These are phyloP conservation scores for Hofmannophila pseudospretella DNA, from an alignment of 2,888 invertebrate genomes.

Conservation along the genomic window DNA sequence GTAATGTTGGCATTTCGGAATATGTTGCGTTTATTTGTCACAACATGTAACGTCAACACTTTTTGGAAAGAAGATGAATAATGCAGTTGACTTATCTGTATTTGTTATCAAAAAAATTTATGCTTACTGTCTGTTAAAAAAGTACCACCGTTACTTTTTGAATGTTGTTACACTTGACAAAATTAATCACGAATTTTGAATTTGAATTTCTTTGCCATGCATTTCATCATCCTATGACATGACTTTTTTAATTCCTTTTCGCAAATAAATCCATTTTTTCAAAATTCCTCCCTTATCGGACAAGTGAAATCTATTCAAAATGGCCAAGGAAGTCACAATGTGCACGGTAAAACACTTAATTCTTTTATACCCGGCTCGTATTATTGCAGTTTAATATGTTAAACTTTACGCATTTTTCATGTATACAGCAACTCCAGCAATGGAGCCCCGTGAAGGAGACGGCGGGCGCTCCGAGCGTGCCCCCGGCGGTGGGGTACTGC, in stretches of 20 bases:
- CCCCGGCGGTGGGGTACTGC: slow-evolving; percentile 82
- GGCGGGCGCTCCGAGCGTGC: slow-evolving; percentile 78
- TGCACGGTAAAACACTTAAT: slow-evolving; percentile 50
- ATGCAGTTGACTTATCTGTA: too few species aligned
- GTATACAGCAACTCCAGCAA: slow-evolving; percentile 86
- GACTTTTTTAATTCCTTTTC: too few species aligned
- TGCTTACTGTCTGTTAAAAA: background rate
- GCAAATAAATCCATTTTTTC: slow-evolving; percentile 18
- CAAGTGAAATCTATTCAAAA: slow-evolving; percentile 30
- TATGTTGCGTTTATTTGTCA: too few species aligned
- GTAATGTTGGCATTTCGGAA: too few species aligned
- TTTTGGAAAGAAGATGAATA: too few species aligned
- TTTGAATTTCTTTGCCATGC: slow-evolving; percentile 19
- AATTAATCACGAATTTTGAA: slow-evolving; percentile 27
- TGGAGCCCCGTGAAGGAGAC: slow-evolving; percentile 84
- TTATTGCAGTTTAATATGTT: background rate
- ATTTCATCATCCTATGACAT: too few species aligned
- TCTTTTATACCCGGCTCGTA: background rate
- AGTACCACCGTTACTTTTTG: background rate
- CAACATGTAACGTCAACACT: too few species aligned
- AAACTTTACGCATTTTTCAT: background rate
- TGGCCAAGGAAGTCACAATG: slow-evolving; percentile 72
- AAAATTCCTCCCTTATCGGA: slow-evolving; percentile 17
- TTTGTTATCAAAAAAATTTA: background rate
- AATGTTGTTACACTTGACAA: slow-evolving; percentile 5